Conservation (phyloP, 2,888 invertebrate species). For the Lottia gigantea region DNA sequence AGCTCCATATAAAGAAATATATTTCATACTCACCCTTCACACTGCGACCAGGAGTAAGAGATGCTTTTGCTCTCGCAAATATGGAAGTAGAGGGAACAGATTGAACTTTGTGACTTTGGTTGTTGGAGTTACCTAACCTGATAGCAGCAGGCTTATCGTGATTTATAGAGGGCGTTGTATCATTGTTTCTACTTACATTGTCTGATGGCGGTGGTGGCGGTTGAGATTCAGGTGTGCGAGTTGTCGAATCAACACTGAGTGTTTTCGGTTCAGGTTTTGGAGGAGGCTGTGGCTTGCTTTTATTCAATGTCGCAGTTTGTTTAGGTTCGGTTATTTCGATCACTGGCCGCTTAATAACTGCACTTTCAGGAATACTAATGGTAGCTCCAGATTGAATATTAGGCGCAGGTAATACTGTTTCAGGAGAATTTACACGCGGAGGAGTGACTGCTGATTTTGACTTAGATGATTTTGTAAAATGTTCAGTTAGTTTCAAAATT, state of each 20-base stretch:
- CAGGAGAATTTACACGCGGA: constrained; percentile 18
- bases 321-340: background rate
- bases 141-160: constrained; percentile 8
- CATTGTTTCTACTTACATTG: background rate
- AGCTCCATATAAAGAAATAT: too few relatives aligned
- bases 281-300: constrained; percentile 26
- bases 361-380: constrained; percentile 6
- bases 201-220: constrained; percentile 17
- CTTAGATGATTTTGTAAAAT: background rate
- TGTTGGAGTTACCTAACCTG: constrained; percentile 9
- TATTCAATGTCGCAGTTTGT: background rate
- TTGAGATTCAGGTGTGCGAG: constrained; percentile 23
- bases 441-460: constrained; percentile 15
- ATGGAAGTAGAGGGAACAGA: background rate
- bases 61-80: constrained; percentile 7
- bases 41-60: constrained; percentile 5
- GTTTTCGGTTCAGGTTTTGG: constrained; percentile 36
- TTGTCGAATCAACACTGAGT: constrained; percentile 25
- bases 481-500: constrained; percentile 1
- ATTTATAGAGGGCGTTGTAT: background rate
- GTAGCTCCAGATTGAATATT: constrained; percentile 23
- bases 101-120: constrained; percentile 1
- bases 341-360: background rate
- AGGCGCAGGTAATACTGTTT: constrained; percentile 25
- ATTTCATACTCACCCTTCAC: background rate